Evolutionary conservation across 2,797 vertebrate species (phyloP), one percentile per base, ranked within the genome.

Genomic region (Parauchenoglanis punctatus): DNA sequence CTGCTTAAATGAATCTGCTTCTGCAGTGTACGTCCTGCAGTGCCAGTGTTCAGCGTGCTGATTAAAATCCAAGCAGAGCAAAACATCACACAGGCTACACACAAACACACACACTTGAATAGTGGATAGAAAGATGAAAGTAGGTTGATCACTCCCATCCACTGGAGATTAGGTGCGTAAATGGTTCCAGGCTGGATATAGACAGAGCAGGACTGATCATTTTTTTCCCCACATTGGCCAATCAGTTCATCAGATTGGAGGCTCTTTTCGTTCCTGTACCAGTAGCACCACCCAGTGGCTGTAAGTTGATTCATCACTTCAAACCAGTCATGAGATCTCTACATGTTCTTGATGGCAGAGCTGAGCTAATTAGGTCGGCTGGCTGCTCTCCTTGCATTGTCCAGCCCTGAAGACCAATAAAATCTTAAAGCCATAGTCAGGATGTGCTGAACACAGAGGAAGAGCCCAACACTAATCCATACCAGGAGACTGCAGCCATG

Each of bases 241-340:
- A 59, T 61, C 28, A 61, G 40, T 67, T 65, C 52, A 54, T 63
- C 44, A 65, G n/a, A 7, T 78, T 59, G 46, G 4, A 44, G 49
- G 40, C 40, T 17, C 1, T 28, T 65, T 68, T 54, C 44, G 80
- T 83, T 78, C 73, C 84, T 91, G 89, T 85, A 63, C 77, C 88
- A 59, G 46, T 68, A 92, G 49, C 89, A 80, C 90, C 90, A 89
- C 85, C 91, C 88, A 88, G 90, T 86, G 89, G 89, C 58, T 25
- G 17, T 23, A 44, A 20, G 58, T 7, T 72, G 83, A 44, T 28
- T 77, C 12, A 75, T n/a, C 87, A 58, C 2, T 15, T 20, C 54
- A 25, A 54, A 35, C n/a, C 12, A 68, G 11, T 52, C 44, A 20
- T 56, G 67, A 54, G 49, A 65, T 35, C 65, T 83, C 35, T 54